Evolutionary conservation across 2,797 vertebrate species (phyloP), one percentile per base, ranked within the genome.

Genomic region (Hozukius guyotensis): DNA sequence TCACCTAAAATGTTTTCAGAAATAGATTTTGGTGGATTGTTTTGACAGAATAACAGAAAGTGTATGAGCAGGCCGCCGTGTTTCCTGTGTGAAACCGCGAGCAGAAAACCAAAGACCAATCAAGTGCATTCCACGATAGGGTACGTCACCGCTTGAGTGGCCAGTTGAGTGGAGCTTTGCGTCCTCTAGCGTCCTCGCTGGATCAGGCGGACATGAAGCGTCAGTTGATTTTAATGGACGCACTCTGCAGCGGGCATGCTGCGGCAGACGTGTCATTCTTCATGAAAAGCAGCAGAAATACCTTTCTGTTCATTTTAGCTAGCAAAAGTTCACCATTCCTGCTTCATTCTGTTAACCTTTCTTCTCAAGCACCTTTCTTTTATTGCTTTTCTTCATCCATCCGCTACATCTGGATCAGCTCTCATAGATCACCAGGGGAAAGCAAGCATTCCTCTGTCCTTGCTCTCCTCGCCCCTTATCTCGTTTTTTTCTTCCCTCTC

Each of bases 371-470:
- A 24, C 69, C 14, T 32, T 67, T 69, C 63, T 76, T 69, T 60
- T 46, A 65, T 72, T 64, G 11, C 34, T 75, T 72, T 72, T 64
- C 22, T 6, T 83, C 78, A 62, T 71, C 66, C 49, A 24, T 24
- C 27, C 24, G 20, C 57, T 22, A 36, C 42, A 61, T 78, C 70
- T 82, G 64, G 63, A 66, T 61, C 71, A 32, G 32, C 63, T 59
- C 36, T 70, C 24, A 24, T 10, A 38, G 72, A 73, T 61, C 60
- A 59, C 36, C 27, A 18, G 27, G 57, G 79, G 14, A 57, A 77
- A 74, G 77, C n/a, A 72, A 25, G 22, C 27, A 18, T 32, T 79
- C 14, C 29, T 13, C 60, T 78, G 8, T 27, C 29, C 27, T 57
- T 36, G 46, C 55, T 62, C 22, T 64, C 62, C 64, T 68, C 27